Evolutionary conservation across 2,888 invertebrate species (phyloP).

Genomic region (Caenorhabditis doughertyi): DNA sequence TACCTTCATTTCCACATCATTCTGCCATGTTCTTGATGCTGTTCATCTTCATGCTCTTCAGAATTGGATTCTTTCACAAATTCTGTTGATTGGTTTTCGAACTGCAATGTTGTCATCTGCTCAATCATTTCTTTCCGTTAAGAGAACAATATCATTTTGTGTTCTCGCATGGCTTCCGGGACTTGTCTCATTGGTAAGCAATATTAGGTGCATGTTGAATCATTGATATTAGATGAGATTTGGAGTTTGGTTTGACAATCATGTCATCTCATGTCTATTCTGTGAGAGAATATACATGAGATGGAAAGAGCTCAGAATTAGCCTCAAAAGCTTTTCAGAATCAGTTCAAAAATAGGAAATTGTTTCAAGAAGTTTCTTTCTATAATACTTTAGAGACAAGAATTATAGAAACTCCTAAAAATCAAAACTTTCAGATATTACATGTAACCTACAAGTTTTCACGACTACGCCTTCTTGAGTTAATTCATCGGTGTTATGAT

Average conservation of each 20-base stretch:
- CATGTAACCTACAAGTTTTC: constrained; percentile 27
- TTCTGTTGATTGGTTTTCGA: constrained; percentile 58
- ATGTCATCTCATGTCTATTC: too few relatives aligned
- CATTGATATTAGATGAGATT: too few relatives aligned
- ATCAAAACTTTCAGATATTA: constrained; percentile 12
- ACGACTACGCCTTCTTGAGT: constrained; percentile 18
- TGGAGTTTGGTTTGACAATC: too few relatives aligned
- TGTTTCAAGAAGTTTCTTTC: too few relatives aligned
- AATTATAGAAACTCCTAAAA: neutral
- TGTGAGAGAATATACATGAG: too few relatives aligned
- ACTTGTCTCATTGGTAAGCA: constrained; percentile 46
- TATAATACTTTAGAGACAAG: neutral
- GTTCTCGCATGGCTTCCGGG: constrained; percentile 53
- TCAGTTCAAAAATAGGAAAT: too few relatives aligned
- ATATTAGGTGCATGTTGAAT: neutral
- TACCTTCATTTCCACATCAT: constrained; percentile 23
- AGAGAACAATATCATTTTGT: constrained; percentile 38
- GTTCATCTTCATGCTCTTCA: constrained; percentile 58
- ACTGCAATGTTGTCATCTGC: constrained; percentile 53
- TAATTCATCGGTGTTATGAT: constrained; percentile 47
- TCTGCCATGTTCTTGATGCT: constrained; percentile 47
- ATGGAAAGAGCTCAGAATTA: too few relatives aligned
- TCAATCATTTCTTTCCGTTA: constrained; percentile 49
- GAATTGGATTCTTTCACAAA: constrained; percentile 61
- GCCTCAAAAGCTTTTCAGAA: too few relatives aligned